A percentile compares a stretch with the other conserved stretches of the same genome.
These are phyloP conservation scores for Umimayanthus chanpuru DNA, from an alignment of 92 coral and sea anemone genomes.

Conservation along the genomic window DNA sequence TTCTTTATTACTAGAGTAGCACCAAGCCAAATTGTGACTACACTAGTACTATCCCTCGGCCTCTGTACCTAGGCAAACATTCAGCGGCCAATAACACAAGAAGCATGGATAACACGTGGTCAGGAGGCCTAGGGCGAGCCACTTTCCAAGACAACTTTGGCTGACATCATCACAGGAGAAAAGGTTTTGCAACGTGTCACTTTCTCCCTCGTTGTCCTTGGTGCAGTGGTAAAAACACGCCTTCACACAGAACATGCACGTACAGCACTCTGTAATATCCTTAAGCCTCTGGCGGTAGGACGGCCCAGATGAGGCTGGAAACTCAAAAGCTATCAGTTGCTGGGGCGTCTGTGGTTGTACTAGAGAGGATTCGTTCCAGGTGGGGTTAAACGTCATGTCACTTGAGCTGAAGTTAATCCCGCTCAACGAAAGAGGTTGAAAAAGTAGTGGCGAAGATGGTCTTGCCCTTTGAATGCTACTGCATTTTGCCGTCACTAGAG, in stretches of 20 bases:
- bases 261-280: constrained; percentile 35
- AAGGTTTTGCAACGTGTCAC: constrained; percentile 7
- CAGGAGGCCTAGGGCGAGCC: constrained; percentile 36
- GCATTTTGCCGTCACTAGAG: not conserved
- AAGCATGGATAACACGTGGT: constrained; percentile 44
- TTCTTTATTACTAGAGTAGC: not conserved
- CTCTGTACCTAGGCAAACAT: not conserved
- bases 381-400: not conserved
- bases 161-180: constrained; percentile 45
- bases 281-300: constrained; percentile 6
- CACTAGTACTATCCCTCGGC: not conserved
- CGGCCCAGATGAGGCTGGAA: not conserved
- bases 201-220: constrained; percentile 23
- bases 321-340: not conserved
- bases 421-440: not conserved
- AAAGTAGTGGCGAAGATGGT: not conserved
- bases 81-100: constrained; percentile 44
- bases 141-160: constrained; percentile 40
- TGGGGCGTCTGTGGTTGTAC: not conserved
- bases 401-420: not conserved
- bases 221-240: constrained; percentile 48
- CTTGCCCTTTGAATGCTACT: not conserved
- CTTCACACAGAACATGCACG: constrained; percentile 58
- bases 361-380: not conserved
- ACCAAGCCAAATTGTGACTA: not conserved